Percentiles rank a stretch among this genome's conserved stretches.
These are phyloP conservation scores for Sphaerodactylus townsendi DNA, from an alignment of 2,113 vertebrate species.

Conservation along the genomic window DNA sequence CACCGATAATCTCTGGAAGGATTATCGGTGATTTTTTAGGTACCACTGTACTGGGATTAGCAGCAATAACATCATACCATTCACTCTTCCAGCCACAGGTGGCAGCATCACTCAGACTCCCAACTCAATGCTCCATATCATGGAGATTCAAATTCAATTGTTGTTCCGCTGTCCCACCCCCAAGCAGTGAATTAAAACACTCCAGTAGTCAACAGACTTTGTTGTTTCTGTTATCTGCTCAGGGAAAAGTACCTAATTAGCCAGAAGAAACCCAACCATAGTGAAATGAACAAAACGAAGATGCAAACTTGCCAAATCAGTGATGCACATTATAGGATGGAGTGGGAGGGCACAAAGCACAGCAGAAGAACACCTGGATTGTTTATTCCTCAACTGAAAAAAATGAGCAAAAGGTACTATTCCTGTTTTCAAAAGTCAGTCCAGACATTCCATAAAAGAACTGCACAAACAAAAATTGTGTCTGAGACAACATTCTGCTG, in stretches of 20 bases:
- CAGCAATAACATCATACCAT: neutral
- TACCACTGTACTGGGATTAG: neutral
- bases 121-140: neutral
- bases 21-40: too few relatives aligned
- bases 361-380: too few relatives aligned
- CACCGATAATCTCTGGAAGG: too few relatives aligned
- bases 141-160: neutral
- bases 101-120: neutral
- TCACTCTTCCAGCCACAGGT: neutral
- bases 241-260: neutral
- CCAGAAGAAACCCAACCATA: neutral
- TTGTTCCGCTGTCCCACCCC: neutral
- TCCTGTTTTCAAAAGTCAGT: neutral
- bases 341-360: neutral
- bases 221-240: neutral
- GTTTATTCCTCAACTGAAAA: neutral
- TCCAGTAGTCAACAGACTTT: neutral
- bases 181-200: neutral
- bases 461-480: neutral
- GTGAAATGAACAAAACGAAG: neutral
- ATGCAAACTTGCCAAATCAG: neutral
- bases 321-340: neutral
- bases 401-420: neutral
- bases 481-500: neutral
- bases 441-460: neutral